phyloP scores from a whole-genome alignment of 2,113 vertebrate species.

The Burhinus bistriatus region DNA sequence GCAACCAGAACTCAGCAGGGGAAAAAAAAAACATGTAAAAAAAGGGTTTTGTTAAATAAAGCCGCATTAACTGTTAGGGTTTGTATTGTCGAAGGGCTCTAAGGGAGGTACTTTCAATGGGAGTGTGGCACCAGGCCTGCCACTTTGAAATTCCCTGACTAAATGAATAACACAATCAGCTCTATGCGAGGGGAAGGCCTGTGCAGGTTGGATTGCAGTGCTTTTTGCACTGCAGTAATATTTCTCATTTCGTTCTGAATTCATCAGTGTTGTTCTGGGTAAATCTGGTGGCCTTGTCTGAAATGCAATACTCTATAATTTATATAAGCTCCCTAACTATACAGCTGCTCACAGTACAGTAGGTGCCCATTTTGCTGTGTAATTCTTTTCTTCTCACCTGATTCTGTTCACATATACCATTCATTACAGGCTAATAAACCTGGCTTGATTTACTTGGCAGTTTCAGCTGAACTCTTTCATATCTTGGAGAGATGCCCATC shows the following conservation, averaged over 20 bases:
- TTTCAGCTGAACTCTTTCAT: background rate
- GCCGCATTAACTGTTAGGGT: background rate
- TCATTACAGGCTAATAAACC: background rate
- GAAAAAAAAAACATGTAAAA: background rate
- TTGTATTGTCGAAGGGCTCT: background rate
- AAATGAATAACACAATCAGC: background rate
- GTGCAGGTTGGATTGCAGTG: background rate
- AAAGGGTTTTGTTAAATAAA: background rate
- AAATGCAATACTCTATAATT: background rate
- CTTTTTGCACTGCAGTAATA: background rate
- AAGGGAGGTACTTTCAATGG: background rate
- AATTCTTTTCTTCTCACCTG: background rate
- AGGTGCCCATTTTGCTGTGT: background rate
- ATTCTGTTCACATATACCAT: background rate
- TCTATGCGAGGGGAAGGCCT: background rate
- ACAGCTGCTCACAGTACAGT: background rate
- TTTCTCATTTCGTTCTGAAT: slow-evolving; percentile 36
- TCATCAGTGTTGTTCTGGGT: background rate
- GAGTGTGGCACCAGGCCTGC: background rate
- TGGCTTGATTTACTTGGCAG: background rate
- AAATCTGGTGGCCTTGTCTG: background rate
- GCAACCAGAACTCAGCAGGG: background rate
- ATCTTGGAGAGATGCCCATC: background rate
- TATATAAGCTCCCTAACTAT: background rate
- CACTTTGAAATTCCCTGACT: background rate